Base-by-base conservation (phyloP, 2,113 vertebrate species). In the Paramormyrops kingsleyae region DNA sequence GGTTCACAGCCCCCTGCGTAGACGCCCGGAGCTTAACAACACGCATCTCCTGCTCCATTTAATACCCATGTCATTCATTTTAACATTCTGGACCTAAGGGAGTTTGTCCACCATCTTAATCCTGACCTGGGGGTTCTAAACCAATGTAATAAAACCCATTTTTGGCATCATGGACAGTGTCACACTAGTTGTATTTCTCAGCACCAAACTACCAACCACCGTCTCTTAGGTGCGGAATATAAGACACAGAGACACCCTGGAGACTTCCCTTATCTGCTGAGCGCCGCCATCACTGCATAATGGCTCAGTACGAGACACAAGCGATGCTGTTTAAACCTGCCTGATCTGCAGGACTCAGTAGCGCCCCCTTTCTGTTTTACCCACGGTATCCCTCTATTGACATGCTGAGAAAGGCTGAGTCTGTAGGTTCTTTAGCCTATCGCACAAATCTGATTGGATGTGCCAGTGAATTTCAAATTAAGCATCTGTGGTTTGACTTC, bases 1-100 rank as follows among this genome's bases (percentile, higher is more conserved):
- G 89, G 87, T 94, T 94, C 62, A 93, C 62, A 3, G 94, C 92
- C 31, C 93, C 94, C 94, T 94, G 88, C 35, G 19, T 31, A 24
- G 89, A 44, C 77, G 50, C 21, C 39, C 24, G 66, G 83, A 13
- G 50, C 35, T 53, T 24, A 88, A 49, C 3, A 2, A 53, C 85
- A 56, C 15, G n/a, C 49, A 87, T 50, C 85, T 31, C 49, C 24
- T 42, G 42, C 44, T 24, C 39, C 19, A 44, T 46, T 46, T 83
- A 46, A 35, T 31, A 77, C 31, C 27, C 31, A 80, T 42, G 74
- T 7, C 17, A 15, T 70, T 70, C 27, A 70, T 31, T 27, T 70
- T 70, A 70, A 27, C 27, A 70, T 70, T 70, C 1, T 66, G 59
- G 59, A 62, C 24, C 59, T 62, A 62, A 62, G 6, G 59, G 59